phyloP scores from a whole-genome alignment of 2,797 vertebrate genomes.

The Trematomus bernacchii region DNA sequence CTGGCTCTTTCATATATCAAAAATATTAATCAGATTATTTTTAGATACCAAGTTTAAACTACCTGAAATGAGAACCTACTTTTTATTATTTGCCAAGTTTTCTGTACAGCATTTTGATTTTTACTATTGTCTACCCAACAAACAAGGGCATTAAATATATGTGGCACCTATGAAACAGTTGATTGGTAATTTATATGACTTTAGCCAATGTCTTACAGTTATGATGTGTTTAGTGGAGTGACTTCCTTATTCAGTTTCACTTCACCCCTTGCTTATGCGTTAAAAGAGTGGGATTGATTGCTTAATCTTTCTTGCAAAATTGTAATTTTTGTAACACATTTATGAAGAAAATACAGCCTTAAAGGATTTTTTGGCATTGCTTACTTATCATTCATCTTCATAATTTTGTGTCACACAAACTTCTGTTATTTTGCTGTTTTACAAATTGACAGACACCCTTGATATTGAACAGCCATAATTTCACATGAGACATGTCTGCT shows the following conservation, averaged over 20 bases:
- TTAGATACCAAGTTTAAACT: constrained; percentile 6
- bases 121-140: constrained; percentile 18
- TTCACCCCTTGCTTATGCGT: constrained; percentile 40
- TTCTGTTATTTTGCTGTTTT: constrained; percentile 19
- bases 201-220: constrained; percentile 1
- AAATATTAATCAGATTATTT: constrained; percentile 21
- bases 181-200: constrained; percentile 22
- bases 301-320: constrained; percentile 19
- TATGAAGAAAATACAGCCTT: constrained; percentile 66
- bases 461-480: constrained; percentile 37
- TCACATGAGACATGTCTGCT: background rate
- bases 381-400: constrained; percentile 31
- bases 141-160: constrained; percentile 21
- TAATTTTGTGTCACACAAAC: constrained; percentile 4
- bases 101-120: constrained; percentile 49
- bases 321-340: constrained; percentile 17
- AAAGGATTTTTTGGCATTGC: constrained; percentile 37
- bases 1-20: constrained; percentile 24
- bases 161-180: constrained; percentile 5
- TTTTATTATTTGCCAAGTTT: constrained; percentile 60
- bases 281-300: constrained; percentile 8
- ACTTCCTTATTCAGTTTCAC: constrained; percentile 24
- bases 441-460: background rate
- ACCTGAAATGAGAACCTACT: constrained; percentile 3
- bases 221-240: constrained; percentile 29